Evolutionary conservation across 2,113 vertebrate genomes (phyloP).

Genomic region (Irena cyanogastra): DNA sequence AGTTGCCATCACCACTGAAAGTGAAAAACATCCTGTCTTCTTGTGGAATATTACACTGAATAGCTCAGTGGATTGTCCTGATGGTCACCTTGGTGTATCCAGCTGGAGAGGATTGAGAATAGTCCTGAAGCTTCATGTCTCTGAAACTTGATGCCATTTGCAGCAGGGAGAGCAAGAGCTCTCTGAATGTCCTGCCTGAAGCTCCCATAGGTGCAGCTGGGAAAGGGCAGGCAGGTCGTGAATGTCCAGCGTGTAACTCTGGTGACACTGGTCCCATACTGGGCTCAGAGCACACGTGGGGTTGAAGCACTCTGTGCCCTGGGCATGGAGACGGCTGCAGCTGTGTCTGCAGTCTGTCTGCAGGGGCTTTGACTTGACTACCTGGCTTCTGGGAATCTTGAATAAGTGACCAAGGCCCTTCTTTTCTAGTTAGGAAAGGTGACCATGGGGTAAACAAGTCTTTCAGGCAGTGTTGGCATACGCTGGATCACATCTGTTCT

Average conservation of each 20-base stretch:
- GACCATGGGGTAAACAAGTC: neutral
- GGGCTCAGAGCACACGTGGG: rapidly evolving
- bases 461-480: neutral
- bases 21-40: neutral
- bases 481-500: neutral
- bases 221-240: neutral
- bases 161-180: neutral
- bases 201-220: neutral
- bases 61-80: neutral
- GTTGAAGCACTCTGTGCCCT: neutral
- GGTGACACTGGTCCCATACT: rapidly evolving
- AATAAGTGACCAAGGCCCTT: neutral
- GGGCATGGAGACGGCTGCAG: neutral
- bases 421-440: neutral
- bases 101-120: neutral
- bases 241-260: neutral
- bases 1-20: neutral
- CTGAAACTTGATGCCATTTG: neutral
- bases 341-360: neutral
- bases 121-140: neutral
- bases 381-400: neutral
- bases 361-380: neutral
- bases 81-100: neutral
- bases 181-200: neutral
- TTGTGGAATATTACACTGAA: neutral